phyloP scores from a whole-genome alignment of 2,888 invertebrate species.

The Lagria hirta region DNA sequence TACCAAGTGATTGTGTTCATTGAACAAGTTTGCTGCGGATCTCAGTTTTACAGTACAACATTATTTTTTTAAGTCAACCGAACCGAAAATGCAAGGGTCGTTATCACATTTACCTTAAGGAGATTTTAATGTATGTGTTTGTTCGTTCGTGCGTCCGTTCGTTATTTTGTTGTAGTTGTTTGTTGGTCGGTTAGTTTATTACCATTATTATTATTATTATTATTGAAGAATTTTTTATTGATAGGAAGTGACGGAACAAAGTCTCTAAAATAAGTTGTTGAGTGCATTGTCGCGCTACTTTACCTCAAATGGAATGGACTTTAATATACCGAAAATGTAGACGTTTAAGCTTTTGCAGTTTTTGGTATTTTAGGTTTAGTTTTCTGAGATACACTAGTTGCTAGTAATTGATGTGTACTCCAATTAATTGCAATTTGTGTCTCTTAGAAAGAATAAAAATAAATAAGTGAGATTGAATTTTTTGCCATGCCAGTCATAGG shows the following conservation, averaged over 20 bases:
- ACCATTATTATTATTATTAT: constrained; percentile 20
- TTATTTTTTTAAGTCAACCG: constrained; percentile 22
- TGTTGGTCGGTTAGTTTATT: constrained; percentile 40
- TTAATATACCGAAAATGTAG: neutral
- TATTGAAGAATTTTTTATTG: constrained; percentile 2
- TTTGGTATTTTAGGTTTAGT: constrained; percentile 14
- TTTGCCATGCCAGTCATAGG: constrained; percentile 30
- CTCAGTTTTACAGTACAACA: neutral
- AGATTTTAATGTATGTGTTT: constrained; percentile 6
- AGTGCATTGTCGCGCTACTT: constrained; percentile 44
- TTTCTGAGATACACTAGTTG: too few relatives aligned
- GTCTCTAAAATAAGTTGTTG: constrained; percentile 43
- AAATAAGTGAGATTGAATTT: constrained; percentile 27
- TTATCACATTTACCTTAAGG: constrained; percentile 1
- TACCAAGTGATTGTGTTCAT: constrained; percentile 7
- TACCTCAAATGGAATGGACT: constrained; percentile 40
- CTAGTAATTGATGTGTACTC: too few relatives aligned
- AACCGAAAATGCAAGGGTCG: too few relatives aligned
- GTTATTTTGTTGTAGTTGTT: too few relatives aligned
- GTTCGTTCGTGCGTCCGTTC: too few relatives aligned
- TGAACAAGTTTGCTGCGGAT: neutral
- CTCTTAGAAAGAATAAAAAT: neutral
- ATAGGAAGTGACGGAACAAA: constrained; percentile 30
- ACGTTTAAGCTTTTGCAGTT: constrained; percentile 15
- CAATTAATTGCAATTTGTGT: neutral